Percentiles rank a stretch among this genome's conserved stretches.
These are phyloP conservation scores for Drosophila nigricruria DNA, from an alignment of 2,888 invertebrate genomes.

Conservation along the genomic window DNA sequence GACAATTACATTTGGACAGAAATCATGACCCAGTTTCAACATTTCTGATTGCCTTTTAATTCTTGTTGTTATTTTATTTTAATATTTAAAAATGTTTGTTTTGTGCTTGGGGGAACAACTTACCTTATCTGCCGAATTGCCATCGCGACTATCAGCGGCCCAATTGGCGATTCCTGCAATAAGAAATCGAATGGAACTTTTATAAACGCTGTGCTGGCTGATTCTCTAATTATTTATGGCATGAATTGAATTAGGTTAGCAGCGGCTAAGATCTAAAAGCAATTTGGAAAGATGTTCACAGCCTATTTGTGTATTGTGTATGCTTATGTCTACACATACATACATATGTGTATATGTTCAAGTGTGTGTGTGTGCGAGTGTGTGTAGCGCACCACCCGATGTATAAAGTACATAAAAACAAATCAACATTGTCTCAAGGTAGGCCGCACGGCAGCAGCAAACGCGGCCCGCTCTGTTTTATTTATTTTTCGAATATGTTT, in stretches of 20 bases:
- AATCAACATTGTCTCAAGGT: constrained; percentile 72
- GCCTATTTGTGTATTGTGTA: constrained; percentile 24
- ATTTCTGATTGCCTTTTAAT: not conserved
- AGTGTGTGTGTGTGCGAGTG: not conserved
- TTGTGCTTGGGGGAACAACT: constrained; percentile 36
- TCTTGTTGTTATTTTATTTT: not conserved
- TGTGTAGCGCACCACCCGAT: constrained; percentile 4
- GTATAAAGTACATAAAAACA: constrained; percentile 34
- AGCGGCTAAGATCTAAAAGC: constrained; percentile 32
- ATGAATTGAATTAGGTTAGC: constrained; percentile 9
- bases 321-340: not conserved
- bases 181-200: constrained; percentile 42
- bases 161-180: constrained; percentile 85
- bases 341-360: constrained; percentile 3
- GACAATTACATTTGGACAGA: constrained; percentile 20
- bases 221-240: constrained; percentile 24
- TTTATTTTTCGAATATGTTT: constrained; percentile 77
- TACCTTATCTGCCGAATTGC: constrained; percentile 85
- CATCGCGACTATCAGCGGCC: constrained; percentile 85
- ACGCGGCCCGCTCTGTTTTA: constrained; percentile 48
- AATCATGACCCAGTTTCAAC: constrained; percentile 46
- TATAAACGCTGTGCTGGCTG: constrained; percentile 28
- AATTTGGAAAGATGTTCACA: constrained; percentile 41
- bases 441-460: constrained; percentile 28
- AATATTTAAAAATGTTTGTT: not conserved